phyloP scores from a whole-genome alignment of 2,797 vertebrate species.

The Sebastes hubbsi region DNA sequence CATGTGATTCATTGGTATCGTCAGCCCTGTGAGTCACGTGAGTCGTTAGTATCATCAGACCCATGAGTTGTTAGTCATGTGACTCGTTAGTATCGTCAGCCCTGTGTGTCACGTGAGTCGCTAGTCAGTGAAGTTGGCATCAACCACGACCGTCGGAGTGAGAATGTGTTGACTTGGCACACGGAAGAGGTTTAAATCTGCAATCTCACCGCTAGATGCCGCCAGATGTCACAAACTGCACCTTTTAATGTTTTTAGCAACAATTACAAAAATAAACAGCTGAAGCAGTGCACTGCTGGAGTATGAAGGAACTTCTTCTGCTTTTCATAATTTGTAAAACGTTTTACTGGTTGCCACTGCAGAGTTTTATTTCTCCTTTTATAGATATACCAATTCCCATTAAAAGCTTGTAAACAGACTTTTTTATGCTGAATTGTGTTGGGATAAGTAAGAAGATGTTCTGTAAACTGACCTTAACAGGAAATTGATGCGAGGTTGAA shows the following conservation, averaged over 20 bases:
- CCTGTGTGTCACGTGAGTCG: no score
- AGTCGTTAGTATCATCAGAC: no score
- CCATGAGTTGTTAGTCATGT: no score
- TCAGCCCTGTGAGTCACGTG: no score
- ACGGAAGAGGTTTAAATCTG: no score
- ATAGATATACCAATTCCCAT: neutral
- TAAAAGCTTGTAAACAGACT: neutral
- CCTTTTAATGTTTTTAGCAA: neutral
- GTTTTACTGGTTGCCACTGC: neutral
- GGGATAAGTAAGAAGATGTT: neutral
- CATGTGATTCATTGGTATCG: no score
- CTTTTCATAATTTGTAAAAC: neutral
- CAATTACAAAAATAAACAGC: neutral
- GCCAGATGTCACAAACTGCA: neutral
- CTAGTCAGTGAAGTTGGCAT: no score
- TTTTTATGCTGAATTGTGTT: neutral
- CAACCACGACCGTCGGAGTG: no score
- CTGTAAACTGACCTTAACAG: neutral
- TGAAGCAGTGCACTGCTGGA: neutral
- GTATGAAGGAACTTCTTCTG: neutral
- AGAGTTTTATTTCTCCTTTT: neutral
- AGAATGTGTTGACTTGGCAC: no score
- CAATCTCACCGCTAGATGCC: no score
- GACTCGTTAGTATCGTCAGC: no score
- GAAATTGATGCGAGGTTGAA: conserved; percentile 29